phyloP scores from a whole-genome alignment of 2,113 vertebrate species.

The Brachyistius frenatus region DNA sequence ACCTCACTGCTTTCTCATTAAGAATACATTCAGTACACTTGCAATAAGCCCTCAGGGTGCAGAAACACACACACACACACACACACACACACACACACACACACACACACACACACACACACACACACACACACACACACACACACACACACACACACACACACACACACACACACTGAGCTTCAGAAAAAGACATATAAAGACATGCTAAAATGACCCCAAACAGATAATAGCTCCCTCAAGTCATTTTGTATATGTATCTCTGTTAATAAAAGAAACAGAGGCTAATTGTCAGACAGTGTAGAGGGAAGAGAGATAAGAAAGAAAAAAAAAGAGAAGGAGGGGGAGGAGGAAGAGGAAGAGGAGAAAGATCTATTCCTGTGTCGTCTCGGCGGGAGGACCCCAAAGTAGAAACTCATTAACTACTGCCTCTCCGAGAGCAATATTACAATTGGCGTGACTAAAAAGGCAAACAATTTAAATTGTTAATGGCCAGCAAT shows the following conservation, averaged over 20 bases:
- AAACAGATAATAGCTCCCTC: neutral
- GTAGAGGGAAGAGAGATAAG: neutral
- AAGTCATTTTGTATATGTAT: slow-evolving; percentile 16
- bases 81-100: neutral
- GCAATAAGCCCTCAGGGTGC: slow-evolving; percentile 18
- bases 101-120: neutral
- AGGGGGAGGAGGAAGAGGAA: neutral
- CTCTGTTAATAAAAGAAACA: slow-evolving; percentile 16
- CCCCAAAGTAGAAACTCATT: slow-evolving; percentile 70
- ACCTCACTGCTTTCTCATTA: slow-evolving; percentile 56
- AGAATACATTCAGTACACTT: slow-evolving; percentile 23
- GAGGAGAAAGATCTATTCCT: slow-evolving; percentile 46
- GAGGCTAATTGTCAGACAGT: neutral
- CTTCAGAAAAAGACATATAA: neutral
- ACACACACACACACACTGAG: slow-evolving; percentile 6
- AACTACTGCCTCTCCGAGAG: slow-evolving; percentile 52
- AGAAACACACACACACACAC: neutral
- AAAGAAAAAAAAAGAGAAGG: neutral
- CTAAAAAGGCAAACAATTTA: slow-evolving; percentile 66
- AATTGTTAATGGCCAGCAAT: slow-evolving; percentile 59
- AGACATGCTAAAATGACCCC: neutral
- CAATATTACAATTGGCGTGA: slow-evolving; percentile 46
- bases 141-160: neutral
- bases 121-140: neutral
- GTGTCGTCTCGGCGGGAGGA: slow-evolving; percentile 43